phyloP scores from a whole-genome alignment of 2,113 vertebrate genomes.

The Apteryx owenii region DNA sequence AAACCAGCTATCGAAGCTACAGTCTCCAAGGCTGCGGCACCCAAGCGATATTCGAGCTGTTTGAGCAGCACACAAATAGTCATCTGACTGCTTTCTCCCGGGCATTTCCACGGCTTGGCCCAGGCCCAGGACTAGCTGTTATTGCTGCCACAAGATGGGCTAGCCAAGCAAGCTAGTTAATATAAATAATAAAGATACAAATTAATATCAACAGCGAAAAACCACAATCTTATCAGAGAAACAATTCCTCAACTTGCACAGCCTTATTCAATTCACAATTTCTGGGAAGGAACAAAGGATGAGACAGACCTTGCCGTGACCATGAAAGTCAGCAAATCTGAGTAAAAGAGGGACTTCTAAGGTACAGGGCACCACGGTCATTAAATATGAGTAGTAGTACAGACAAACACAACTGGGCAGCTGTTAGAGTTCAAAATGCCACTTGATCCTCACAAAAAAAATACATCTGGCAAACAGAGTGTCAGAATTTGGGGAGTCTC shows the following conservation, averaged over 20 bases:
- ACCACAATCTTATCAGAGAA: constrained; percentile 50
- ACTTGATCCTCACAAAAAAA: neutral
- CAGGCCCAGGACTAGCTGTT: neutral
- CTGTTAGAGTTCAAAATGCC: neutral
- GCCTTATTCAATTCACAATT: constrained; percentile 46
- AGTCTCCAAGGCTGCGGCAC: neutral
- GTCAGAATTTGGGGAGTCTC: neutral
- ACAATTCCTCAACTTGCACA: constrained; percentile 39
- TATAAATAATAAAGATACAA: constrained; percentile 37
- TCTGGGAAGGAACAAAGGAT: constrained; percentile 37
- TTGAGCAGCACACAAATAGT: neutral
- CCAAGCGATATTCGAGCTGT: neutral
- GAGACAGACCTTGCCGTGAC: constrained; percentile 7
- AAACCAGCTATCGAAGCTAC: rapidly evolving
- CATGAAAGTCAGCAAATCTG: constrained; percentile 6
- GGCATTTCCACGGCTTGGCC: neutral
- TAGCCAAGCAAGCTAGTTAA: constrained; percentile 34
- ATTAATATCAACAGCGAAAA: constrained; percentile 47
- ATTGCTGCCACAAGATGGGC: neutral
- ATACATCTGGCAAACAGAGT: neutral
- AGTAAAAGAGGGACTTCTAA: neutral
- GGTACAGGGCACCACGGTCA: rapidly evolving
- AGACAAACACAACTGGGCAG: neutral
- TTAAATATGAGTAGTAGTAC: neutral
- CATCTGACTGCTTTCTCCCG: neutral